These are phyloP conservation scores for Strix uralensis DNA, from an alignment of 2,113 vertebrate species.

Conservation along the genomic window DNA sequence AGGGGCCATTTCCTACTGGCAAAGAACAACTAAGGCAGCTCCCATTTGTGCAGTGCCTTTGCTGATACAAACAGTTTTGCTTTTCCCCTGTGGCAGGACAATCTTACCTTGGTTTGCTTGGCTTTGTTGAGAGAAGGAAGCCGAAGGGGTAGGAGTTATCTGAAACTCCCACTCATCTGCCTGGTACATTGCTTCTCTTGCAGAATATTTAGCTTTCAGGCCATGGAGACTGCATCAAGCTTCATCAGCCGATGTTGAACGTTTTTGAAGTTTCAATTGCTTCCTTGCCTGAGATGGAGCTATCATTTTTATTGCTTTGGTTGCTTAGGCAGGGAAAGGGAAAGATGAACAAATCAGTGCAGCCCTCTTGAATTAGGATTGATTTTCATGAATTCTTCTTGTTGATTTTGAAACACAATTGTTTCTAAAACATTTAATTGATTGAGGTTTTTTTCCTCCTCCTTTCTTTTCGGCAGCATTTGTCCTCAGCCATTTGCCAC, in stretches of 20 bases:
- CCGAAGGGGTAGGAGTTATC: slow-evolving; percentile 29
- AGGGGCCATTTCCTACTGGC: not conserved
- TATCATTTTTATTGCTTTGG: slow-evolving; percentile 54
- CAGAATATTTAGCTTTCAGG: slow-evolving; percentile 59
- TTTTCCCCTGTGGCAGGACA: not conserved
- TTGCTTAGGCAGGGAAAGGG: slow-evolving; percentile 35
- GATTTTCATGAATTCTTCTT: slow-evolving; percentile 47
- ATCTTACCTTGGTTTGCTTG: not conserved
- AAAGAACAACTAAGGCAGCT: not conserved
- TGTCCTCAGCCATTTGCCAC: slow-evolving; percentile 50
- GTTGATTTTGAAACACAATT: slow-evolving; percentile 55
- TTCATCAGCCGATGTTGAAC: slow-evolving; percentile 39
- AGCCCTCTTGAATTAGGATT: slow-evolving; percentile 44
- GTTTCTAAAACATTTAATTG: slow-evolving; percentile 58
- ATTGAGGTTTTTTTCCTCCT: not conserved
- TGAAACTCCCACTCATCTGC: slow-evolving; percentile 31
- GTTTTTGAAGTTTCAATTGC: slow-evolving; percentile 54
- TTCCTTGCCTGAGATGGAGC: slow-evolving; percentile 39
- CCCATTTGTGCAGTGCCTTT: not conserved
- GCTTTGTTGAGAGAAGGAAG: not conserved
- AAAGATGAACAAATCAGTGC: slow-evolving; percentile 36
- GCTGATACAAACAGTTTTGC: not conserved
- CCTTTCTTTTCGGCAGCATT: slow-evolving; percentile 22
- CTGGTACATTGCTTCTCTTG: slow-evolving; percentile 52
- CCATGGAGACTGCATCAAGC: slow-evolving; percentile 41